Evolutionary conservation across 2,888 invertebrate genomes (phyloP).

Genomic region (Biston stratarius): DNA sequence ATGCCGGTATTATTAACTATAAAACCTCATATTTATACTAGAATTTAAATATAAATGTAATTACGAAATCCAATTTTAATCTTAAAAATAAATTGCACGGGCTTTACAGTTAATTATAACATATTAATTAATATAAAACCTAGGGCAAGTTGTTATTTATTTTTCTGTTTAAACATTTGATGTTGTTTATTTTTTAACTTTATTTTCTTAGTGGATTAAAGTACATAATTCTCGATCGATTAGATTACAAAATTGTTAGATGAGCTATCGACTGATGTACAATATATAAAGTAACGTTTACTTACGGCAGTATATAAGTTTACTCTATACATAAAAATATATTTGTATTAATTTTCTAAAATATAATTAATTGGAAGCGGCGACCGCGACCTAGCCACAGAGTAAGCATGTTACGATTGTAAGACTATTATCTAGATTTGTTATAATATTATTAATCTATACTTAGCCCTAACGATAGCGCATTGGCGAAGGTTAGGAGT

Average conservation of each 20-base stretch:
- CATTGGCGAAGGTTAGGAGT: constrained; percentile 50
- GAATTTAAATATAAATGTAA: constrained; percentile 84
- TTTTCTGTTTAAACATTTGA: constrained; percentile 85
- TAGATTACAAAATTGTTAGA: constrained; percentile 85
- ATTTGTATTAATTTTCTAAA: constrained; percentile 83
- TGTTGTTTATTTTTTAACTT: constrained; percentile 85
- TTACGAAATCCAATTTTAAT: constrained; percentile 78
- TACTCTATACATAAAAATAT: constrained; percentile 74
- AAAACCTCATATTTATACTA: constrained; percentile 85
- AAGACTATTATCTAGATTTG: constrained; percentile 85
- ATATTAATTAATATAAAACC: constrained; percentile 82
- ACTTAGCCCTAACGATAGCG: constrained; percentile 72
- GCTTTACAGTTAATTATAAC: constrained; percentile 85
- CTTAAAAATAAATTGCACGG: constrained; percentile 83
- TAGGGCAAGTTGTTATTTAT: constrained; percentile 89
- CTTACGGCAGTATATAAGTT: constrained; percentile 85
- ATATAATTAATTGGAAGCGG: constrained; percentile 82
- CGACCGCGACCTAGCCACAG: constrained; percentile 75
- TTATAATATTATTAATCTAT: constrained; percentile 79
- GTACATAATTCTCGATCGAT: constrained; percentile 83
- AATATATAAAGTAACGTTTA: constrained; percentile 84
- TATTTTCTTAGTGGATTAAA: constrained; percentile 81
- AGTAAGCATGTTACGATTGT: constrained; percentile 81
- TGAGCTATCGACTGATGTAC: constrained; percentile 86
- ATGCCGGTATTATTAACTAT: constrained; percentile 86